A percentile compares a stretch with the other conserved stretches of the same genome.
Evolutionary conservation across 2,113 vertebrate genomes (phyloP).

Genomic region (Triplophysa rosa): DNA sequence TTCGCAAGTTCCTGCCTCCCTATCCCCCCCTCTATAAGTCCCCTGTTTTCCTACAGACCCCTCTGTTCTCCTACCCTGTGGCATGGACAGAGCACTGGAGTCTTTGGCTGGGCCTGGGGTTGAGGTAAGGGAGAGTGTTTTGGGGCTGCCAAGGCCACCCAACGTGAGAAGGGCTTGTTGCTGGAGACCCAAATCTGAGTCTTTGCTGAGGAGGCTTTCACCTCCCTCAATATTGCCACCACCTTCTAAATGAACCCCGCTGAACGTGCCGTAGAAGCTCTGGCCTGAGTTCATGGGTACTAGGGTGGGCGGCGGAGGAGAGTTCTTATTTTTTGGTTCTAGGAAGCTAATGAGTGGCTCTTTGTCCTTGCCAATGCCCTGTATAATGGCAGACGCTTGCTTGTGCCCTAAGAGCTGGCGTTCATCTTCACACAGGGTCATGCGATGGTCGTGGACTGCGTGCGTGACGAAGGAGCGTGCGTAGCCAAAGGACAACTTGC

Average conservation of each 20-base stretch:
- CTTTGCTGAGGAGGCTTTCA: conserved; percentile 73
- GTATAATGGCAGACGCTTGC: conserved; percentile 98
- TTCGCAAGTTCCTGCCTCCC: conserved; percentile 72
- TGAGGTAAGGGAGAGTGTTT: conserved; percentile 85
- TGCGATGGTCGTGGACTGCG: conserved; percentile 96
- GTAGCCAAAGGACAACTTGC: conserved; percentile 98
- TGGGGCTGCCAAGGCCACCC: conserved; percentile 87
- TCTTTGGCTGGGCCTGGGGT: conserved; percentile 92
- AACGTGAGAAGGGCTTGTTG: conserved; percentile 83
- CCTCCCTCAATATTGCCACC: conserved; percentile 73
- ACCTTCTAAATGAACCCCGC: conserved; percentile 94
- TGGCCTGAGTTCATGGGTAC: conserved; percentile 92
- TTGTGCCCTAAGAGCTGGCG: conserved; percentile 96
- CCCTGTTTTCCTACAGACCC: conserved; percentile 78
- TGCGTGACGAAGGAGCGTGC: conserved; percentile 97
- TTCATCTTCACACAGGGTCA: conserved; percentile 97
- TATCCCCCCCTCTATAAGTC: conserved; percentile 75
- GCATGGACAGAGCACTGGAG: conserved; percentile 75
- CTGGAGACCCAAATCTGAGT: conserved; percentile 73
- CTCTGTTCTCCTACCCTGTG: conserved; percentile 76
- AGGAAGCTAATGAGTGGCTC: conserved; percentile 99
- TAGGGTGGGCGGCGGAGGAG: conserved; percentile 87
- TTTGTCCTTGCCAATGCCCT: conserved; percentile 99
- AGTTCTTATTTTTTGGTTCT: conserved; percentile 99
- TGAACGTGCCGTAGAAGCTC: conserved; percentile 98